These are phyloP conservation scores for Drosophila nigricruria DNA, from an alignment of 2,888 invertebrate species.

Conservation along the genomic window DNA sequence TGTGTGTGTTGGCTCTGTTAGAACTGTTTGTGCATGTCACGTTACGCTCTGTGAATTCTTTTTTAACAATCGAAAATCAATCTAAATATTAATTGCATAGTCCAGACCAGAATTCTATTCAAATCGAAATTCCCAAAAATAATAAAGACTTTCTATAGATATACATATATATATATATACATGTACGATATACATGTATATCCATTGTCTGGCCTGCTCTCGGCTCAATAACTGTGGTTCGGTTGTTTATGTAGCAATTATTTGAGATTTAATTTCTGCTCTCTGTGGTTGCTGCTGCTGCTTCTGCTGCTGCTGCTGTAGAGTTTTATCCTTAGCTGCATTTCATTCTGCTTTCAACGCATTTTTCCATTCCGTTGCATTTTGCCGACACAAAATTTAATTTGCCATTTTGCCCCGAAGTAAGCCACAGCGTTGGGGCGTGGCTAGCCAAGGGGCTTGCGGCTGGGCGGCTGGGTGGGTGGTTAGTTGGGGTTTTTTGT, in stretches of 20 bases:
- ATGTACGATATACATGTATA: conserved; percentile 3
- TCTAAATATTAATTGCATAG: conserved; percentile 79
- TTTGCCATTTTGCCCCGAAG: conserved; percentile 73
- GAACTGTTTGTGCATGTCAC: conserved; percentile 27
- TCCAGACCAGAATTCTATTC: conserved; percentile 30
- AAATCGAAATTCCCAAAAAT: conserved; percentile 38
- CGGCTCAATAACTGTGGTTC: conserved; percentile 57
- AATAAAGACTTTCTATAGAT: conserved; percentile 2
- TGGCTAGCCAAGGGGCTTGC: conserved; percentile 20
- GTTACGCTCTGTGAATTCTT: conserved; percentile 51
- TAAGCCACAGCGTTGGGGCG: conserved; percentile 46
- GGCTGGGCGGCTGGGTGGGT: neutral
- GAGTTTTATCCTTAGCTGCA: conserved; percentile 29
- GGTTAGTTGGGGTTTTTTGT: conserved; percentile 10
- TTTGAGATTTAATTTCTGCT: conserved; percentile 63
- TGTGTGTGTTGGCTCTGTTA: neutral
- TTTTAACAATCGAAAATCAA: conserved; percentile 74
- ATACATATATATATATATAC: conserved; percentile 3
- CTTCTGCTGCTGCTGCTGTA: conserved; percentile 11
- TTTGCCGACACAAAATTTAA: conserved; percentile 70
- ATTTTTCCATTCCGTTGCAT: conserved; percentile 72
- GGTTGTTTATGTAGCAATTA: conserved; percentile 60
- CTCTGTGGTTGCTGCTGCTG: conserved; percentile 28
- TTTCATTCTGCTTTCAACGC: conserved; percentile 52
- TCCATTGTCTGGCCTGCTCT: conserved; percentile 3